Percentiles rank a stretch among this genome's conserved stretches.
phyloP scores from a whole-genome alignment of 2,888 invertebrate genomes.

The Himalopsyche japonica region DNA sequence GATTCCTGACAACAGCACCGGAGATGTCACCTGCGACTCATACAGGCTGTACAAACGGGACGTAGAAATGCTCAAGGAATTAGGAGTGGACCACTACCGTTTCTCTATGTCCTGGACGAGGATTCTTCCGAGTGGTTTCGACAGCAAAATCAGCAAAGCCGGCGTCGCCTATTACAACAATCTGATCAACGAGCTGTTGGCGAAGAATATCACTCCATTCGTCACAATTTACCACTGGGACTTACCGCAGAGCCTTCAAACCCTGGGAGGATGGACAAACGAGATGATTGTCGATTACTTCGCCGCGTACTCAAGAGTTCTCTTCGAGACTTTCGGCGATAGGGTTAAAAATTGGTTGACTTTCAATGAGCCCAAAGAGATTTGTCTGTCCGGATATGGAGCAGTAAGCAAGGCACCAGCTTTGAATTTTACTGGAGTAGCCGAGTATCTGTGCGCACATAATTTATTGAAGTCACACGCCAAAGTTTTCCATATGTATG shows the following conservation, averaged over 20 bases:
- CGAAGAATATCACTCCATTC: constrained; percentile 54
- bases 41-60: constrained; percentile 50
- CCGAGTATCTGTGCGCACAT: constrained; percentile 50
- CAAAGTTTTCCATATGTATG: constrained; percentile 45
- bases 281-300: constrained; percentile 57
- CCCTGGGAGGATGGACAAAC: constrained; percentile 61
- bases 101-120: constrained; percentile 68
- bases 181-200: constrained; percentile 63
- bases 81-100: constrained; percentile 59
- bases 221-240: constrained; percentile 64
- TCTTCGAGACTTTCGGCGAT: constrained; percentile 56
- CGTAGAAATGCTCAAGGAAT: constrained; percentile 52
- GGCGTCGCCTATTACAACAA: constrained; percentile 71
- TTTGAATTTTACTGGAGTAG: constrained; percentile 46
- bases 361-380: constrained; percentile 62
- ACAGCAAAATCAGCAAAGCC: constrained; percentile 59
- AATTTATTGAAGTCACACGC: constrained; percentile 55
- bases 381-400: constrained; percentile 45
- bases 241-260: constrained; percentile 57
- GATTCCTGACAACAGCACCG: constrained; percentile 11
- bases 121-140: constrained; percentile 63
- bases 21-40: constrained; percentile 27
- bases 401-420: constrained; percentile 49
- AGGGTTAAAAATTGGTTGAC: constrained; percentile 65
- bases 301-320: constrained; percentile 55